A percentile compares a stretch with the other conserved stretches of the same genome.
These are phyloP conservation scores for Daubentonia madagascariensis DNA, from an alignment of 2,113 vertebrate species.

Conservation along the genomic window DNA sequence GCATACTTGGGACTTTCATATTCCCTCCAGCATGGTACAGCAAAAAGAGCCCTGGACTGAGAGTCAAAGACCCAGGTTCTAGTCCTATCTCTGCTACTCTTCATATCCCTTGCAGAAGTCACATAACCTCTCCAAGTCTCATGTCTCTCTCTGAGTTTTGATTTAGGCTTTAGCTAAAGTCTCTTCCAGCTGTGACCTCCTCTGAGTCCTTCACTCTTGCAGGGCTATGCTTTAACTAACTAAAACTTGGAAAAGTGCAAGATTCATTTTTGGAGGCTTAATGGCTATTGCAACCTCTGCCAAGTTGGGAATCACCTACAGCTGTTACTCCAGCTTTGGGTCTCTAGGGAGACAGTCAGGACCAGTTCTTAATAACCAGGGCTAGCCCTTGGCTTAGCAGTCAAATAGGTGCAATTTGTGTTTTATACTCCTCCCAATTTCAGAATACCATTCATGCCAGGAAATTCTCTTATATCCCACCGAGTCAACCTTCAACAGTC, in stretches of 20 bases:
- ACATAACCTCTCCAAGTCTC: not conserved
- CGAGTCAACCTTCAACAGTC: not conserved
- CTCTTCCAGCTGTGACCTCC: not conserved
- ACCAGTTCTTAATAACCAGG: slow-evolving; percentile 48
- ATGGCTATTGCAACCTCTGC: slow-evolving; percentile 13
- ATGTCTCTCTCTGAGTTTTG: not conserved
- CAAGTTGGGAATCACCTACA: slow-evolving; percentile 70
- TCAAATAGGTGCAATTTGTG: not conserved
- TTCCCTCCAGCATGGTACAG: not conserved
- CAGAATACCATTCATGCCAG: not conserved
- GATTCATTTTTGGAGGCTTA: not conserved
- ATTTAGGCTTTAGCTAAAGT: not conserved
- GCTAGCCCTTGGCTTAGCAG: slow-evolving; percentile 11
- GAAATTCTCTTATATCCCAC: not conserved
- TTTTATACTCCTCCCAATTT: not conserved
- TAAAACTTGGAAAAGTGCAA: not conserved
- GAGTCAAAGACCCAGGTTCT: not conserved
- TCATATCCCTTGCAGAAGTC: not conserved
- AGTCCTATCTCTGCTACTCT: not conserved
- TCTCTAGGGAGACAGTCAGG: slow-evolving; percentile 33
- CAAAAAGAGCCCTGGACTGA: not conserved
- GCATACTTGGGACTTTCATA: not conserved
- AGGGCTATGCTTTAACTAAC: not conserved
- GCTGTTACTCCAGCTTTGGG: slow-evolving; percentile 25
- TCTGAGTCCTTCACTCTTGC: not conserved